Base-by-base conservation (phyloP, 2,797 vertebrate species). In the Chloroceryle inda region DNA sequence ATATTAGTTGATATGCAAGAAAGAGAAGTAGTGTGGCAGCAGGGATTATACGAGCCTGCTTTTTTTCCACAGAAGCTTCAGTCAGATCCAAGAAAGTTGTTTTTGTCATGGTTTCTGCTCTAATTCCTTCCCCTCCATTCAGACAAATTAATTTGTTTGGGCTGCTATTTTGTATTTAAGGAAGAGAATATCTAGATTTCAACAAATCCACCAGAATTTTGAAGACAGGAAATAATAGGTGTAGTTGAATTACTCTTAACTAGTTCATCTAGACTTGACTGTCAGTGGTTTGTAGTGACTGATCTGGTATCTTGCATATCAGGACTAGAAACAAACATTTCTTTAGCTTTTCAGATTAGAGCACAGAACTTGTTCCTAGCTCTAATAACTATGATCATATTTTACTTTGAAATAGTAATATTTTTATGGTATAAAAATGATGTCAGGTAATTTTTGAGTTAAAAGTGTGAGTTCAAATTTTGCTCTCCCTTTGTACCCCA, bases 111-210 rank as follows among this genome's bases (percentile, higher is more conserved):
- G 29, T 78, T 88, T 94, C 69, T 85, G 69, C 66, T 78, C 38
- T 91, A 76, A 84, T 92, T 62, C 26, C 33, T 81, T 83, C 38
- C 49, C 14, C n/a, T 88, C 13, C 19, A 56, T 88, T 91, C 76
- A 89, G 75, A 75, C 20, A 59, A 92, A 91, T 77, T 83, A 84
- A 89, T 92, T 94, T 85, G 31, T 82, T 91, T 92, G 69, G 82
- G 44, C 53, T 85, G 38, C n/a, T 89, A 2, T 62, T 94, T 91
- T 92, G 35, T 37, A 42, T 78, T 84, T 88, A 49, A 75, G 45
- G 35, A 83, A 78, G 35, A 88, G 72, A 91, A 75, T 52, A 5
- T 10, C 8, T 50, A n/a, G 5, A 4, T 85, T 86, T 83, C 53
- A 73, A 38, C 19, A 92, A 89, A 80, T 66, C 49, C 33, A 61